phyloP scores from a whole-genome alignment of 1,140 invertebrate genomes.

The Drosophila teissieri region DNA sequence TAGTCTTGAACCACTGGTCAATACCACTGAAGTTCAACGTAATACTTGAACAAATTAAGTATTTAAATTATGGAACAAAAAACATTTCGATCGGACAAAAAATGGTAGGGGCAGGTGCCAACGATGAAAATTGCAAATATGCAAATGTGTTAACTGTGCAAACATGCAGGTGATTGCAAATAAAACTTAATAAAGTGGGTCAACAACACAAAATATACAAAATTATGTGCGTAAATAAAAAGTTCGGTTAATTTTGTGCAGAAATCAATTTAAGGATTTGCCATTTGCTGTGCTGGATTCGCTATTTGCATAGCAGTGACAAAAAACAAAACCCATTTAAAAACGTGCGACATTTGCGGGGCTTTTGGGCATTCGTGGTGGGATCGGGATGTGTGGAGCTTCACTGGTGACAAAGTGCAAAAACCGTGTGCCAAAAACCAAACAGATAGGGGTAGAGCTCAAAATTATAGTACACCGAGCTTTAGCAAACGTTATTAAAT shows the following conservation, averaged over 20 bases:
- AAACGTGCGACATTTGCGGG: slow-evolving; percentile 39
- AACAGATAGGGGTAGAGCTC: slow-evolving; percentile 49
- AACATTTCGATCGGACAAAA: slow-evolving; percentile 3
- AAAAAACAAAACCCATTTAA: slow-evolving; percentile 50
- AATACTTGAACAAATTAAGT: too few relatives aligned
- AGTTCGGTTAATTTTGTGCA: slow-evolving; percentile 74
- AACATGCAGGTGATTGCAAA: slow-evolving; percentile 82
- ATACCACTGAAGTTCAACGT: too few relatives aligned
- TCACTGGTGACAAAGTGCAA: slow-evolving; percentile 65
- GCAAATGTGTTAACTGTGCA: slow-evolving; percentile 77
- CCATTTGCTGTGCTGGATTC: slow-evolving; percentile 30
- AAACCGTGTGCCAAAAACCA: slow-evolving; percentile 67
- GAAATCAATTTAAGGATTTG: slow-evolving; percentile 81
- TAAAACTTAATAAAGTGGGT: slow-evolving; percentile 82
- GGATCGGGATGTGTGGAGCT: slow-evolving; percentile 16
- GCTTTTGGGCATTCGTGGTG: slow-evolving; percentile 20
- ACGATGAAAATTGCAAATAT: slow-evolving; percentile 56
- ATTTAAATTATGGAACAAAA: neutral
- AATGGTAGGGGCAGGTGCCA: neutral
- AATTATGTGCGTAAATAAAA: slow-evolving; percentile 59
- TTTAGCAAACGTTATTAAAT: slow-evolving; percentile 76
- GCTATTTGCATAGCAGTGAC: slow-evolving; percentile 72
- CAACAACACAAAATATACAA: slow-evolving; percentile 70
- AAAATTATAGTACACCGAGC: slow-evolving; percentile 69
- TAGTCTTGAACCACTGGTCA: neutral